Base-by-base conservation (phyloP, 2,797 vertebrate genomes). In the Erethizon dorsatum region DNA sequence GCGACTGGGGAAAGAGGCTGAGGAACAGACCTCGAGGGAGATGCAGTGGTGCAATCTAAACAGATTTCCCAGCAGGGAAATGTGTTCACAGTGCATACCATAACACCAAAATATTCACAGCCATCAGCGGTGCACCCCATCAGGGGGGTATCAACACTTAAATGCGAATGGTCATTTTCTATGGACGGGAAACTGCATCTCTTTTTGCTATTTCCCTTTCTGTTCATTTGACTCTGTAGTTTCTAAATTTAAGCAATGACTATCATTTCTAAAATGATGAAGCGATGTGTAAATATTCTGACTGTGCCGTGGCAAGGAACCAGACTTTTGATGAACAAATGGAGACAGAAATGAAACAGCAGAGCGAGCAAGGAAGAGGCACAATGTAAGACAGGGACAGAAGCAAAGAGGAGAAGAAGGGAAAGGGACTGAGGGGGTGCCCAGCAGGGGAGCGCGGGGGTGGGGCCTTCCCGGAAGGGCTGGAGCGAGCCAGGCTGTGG, bases 221-320 rank as follows among this genome's bases (percentile, higher is more conserved):
- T 79, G 67, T 54, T 95, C 41, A 83, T 87, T 75, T 95, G 31
- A 69, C 37, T 54, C 54, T 77, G 5, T 45, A 90, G 59, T 83
- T 96, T 63, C 57, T 82, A 33, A 71, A 89, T 92, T 90, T 87
- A 59, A 87, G 41, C 20, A 77, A 33, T 75, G 69, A 83, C 17
- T 75, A 78, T 41, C 20, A 86, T 47, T 88, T 94, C 26, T 67
- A 83, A 90, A 83, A 83, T 71, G 24, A 31, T 33, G 7, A 78
- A 95, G 26, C 17, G 41, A 61, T 47, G 88, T 56, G 82, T 15
- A 94, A 91, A 82, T 84, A 59, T 15, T 90, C 22, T 67, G 47
- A 57, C 33, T 61, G 11, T 71, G 37, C 61, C 77, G 13, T 63
- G 69, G 26, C 33, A 87, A 94, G 6, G 14, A 83, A 86, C 3